These are phyloP conservation scores for Hylaeus volcanicus DNA, from an alignment of 1,140 invertebrate genomes.

Conservation along the genomic window DNA sequence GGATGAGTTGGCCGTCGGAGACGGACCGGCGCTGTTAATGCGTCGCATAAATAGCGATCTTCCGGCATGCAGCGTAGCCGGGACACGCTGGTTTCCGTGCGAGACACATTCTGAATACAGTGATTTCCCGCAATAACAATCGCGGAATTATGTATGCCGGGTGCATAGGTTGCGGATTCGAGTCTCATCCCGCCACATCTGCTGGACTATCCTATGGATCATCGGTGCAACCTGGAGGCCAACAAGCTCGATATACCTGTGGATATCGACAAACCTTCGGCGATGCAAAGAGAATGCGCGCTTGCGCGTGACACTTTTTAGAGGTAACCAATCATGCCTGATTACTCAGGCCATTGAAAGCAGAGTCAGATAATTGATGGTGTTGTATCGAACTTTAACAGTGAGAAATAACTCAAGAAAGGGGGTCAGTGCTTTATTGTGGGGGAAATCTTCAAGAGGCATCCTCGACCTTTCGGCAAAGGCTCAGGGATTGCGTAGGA, in stretches of 20 bases:
- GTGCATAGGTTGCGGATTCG: neutral
- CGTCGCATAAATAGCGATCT: conserved; percentile 36
- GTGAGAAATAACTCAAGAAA: too few relatives aligned
- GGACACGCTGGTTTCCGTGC: conserved; percentile 16
- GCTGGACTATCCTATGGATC: conserved; percentile 9
- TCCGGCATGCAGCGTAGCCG: conserved; percentile 19
- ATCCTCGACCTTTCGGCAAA: too few relatives aligned
- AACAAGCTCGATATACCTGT: neutral
- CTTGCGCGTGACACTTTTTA: neutral
- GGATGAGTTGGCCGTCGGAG: conserved; percentile 5
- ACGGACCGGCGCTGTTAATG: conserved; percentile 17
- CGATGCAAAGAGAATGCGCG: neutral
- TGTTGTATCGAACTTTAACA: too few relatives aligned
- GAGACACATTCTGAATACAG: conserved; percentile 44
- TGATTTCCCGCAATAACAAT: conserved; percentile 47
- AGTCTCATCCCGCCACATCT: conserved; percentile 25
- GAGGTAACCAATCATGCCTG: too few relatives aligned
- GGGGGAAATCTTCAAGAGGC: too few relatives aligned
- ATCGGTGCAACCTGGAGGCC: neutral
- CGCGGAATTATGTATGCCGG: conserved; percentile 39
- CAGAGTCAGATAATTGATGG: too few relatives aligned
- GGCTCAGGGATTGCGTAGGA: too few relatives aligned
- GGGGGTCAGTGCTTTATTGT: too few relatives aligned
- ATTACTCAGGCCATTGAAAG: too few relatives aligned
- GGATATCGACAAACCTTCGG: neutral